A percentile compares a stretch with the other conserved stretches of the same genome.
These are phyloP conservation scores for Pionites leucogaster DNA, from an alignment of 2,113 vertebrate species.

Conservation along the genomic window DNA sequence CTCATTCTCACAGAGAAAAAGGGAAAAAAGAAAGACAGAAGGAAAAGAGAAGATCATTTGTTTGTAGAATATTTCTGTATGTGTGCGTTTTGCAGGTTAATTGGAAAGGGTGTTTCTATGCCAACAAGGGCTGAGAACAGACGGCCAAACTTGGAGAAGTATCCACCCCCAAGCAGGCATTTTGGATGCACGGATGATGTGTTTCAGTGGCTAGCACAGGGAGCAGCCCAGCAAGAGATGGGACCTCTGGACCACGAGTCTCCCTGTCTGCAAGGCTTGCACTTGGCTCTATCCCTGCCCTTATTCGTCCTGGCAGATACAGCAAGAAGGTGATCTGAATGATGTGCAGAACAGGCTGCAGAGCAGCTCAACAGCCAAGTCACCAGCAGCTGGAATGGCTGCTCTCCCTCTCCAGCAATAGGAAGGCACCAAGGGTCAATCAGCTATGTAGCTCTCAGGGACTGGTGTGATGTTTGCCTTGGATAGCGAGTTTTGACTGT, in stretches of 20 bases:
- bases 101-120: constrained; percentile 54
- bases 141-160: background rate
- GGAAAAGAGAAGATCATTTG: background rate
- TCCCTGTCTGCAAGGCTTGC: background rate
- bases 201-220: background rate
- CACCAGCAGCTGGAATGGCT: background rate
- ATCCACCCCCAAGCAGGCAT: background rate
- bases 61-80: background rate
- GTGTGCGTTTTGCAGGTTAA: constrained; percentile 7
- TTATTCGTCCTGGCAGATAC: background rate
- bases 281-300: background rate
- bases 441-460: background rate
- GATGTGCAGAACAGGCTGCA: background rate
- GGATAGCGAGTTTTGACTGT: background rate
- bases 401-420: background rate
- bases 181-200: background rate
- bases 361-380: background rate
- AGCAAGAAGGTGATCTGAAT: background rate
- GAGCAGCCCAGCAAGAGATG: background rate
- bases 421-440: background rate
- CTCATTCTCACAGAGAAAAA: background rate
- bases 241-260: background rate
- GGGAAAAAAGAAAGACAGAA: background rate
- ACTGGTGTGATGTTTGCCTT: background rate
- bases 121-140: constrained; percentile 41